These are phyloP conservation scores for Pimpla rufipes DNA, from an alignment of 2,888 invertebrate genomes.

Conservation along the genomic window DNA sequence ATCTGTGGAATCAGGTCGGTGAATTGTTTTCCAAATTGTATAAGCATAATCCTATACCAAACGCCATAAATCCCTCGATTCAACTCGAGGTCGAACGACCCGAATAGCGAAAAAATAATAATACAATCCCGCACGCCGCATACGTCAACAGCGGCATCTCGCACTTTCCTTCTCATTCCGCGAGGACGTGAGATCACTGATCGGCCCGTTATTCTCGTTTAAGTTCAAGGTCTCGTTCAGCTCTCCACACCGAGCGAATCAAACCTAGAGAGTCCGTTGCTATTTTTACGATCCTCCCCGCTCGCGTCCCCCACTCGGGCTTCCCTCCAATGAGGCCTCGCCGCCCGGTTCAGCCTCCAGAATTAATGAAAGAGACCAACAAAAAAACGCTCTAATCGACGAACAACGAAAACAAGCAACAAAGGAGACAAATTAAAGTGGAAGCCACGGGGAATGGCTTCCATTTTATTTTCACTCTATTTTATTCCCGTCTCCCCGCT, in stretches of 20 bases:
- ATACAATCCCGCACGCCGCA: neutral
- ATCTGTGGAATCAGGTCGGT: constrained; percentile 38
- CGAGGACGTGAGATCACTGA: constrained; percentile 28
- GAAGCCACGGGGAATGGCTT: constrained; percentile 16
- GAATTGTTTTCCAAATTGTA: neutral
- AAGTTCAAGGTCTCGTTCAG: constrained; percentile 35
- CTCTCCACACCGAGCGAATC: constrained; percentile 17
- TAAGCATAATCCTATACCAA: no score
- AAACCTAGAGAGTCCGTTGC: constrained; percentile 20
- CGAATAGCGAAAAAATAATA: no score
- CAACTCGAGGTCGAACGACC: no score
- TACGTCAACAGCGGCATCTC: neutral
- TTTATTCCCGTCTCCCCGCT: constrained; percentile 15
- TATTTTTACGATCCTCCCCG: constrained; percentile 22
- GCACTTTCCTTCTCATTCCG: neutral
- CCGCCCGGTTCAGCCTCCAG: neutral
- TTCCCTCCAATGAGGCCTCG: neutral
- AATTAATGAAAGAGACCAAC: constrained; percentile 2
- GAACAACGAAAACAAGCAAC: neutral
- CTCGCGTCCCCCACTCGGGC: constrained; percentile 32
- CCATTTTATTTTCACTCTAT: constrained; percentile 51
- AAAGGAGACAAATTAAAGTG: constrained; percentile 8
- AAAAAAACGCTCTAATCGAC: constrained; percentile 8
- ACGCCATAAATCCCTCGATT: no score
- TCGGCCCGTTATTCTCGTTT: constrained; percentile 30